Conservation (phyloP, 2,888 invertebrate species). For the Brenthis ino region DNA sequence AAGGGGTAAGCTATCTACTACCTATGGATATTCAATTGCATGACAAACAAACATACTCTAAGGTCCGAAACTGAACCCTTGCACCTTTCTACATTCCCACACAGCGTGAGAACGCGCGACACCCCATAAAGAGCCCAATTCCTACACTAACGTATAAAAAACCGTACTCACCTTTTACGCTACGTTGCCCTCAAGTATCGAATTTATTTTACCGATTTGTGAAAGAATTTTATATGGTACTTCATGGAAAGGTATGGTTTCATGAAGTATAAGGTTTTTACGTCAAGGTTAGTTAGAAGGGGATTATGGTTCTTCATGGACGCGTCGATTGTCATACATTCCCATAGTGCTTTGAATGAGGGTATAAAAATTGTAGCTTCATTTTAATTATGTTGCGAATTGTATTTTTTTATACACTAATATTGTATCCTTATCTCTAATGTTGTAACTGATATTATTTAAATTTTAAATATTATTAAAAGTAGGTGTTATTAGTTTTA, state of each 20-base stretch:
- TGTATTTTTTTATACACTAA: conserved; percentile 13
- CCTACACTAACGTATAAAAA: conserved; percentile 51
- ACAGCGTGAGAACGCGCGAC: conserved; percentile 72
- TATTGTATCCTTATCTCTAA: conserved; percentile 6
- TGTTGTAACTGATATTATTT: conserved; percentile 7
- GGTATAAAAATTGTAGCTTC: conserved; percentile 67
- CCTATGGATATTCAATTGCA: conserved; percentile 39
- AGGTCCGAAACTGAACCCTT: conserved; percentile 57
- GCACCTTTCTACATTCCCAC: conserved; percentile 78
- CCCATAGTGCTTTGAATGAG: conserved; percentile 72
- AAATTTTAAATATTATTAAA: too few species aligned
- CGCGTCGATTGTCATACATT: conserved; percentile 63
- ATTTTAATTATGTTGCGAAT: conserved; percentile 42
- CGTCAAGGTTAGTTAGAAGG: conserved; percentile 33
- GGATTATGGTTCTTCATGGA: conserved; percentile 56
- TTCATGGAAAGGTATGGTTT: conserved; percentile 57
- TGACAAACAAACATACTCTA: conserved; percentile 46
- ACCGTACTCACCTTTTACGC: conserved; percentile 60
- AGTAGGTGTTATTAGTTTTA: too few species aligned
- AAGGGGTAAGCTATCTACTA: background rate
- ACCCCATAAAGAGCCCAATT: conserved; percentile 68
- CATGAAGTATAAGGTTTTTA: conserved; percentile 57
- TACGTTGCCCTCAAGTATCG: conserved; percentile 55
- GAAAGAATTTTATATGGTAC: conserved; percentile 49
- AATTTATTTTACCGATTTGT: conserved; percentile 45